Evolutionary conservation across 1,140 invertebrate species (phyloP), one percentile per base, ranked within the genome.

Genomic region (Drosophila parabipectinata): DNA sequence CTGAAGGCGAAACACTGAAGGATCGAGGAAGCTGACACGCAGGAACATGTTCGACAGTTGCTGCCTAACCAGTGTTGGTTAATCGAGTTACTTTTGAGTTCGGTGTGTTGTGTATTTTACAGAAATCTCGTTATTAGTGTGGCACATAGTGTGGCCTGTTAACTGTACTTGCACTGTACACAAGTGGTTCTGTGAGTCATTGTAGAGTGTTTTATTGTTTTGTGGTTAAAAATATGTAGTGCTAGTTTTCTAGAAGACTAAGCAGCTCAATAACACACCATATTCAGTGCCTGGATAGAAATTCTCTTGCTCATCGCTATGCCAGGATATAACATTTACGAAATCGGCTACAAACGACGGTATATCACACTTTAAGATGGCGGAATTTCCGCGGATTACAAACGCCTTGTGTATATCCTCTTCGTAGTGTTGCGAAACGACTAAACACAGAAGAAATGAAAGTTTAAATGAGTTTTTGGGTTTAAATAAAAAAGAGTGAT

Each of bases 291-390:
- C 93, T 32, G 94, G 93, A 79, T 94, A 94, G 87, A 95, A 95
- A 90, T 93, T 94, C 82, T 96, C 95, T 79, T 94, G 94, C 77
- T 95, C 93, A 92, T 97, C 95, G 58, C 96, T 96, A 69, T 96
- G 95, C 98, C 98, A 99, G 6, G 96, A 96, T 24, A 97, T 93
- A 71, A 98, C 96, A 77, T 94, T 94, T 24, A 99, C 96, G 92
- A 98, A 98, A 93, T 98, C 97, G 45, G 96, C 96, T 47, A 98
- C 97, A 92, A 97, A 98, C 45, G 96, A 97, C 15, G 97, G 98
- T 77, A 98, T 96, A 82, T 96, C 95, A 93, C 98, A 99, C 92
- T 97, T 97, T 83, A 99, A 93, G 61, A 98, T 95, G 53, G 97
- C 97, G 47, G 97, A 96, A 92, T 98, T 98, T 59, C 97, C 97